Evolutionary conservation across 2,888 invertebrate genomes (phyloP).

Genomic region (Dynastes grantii): DNA sequence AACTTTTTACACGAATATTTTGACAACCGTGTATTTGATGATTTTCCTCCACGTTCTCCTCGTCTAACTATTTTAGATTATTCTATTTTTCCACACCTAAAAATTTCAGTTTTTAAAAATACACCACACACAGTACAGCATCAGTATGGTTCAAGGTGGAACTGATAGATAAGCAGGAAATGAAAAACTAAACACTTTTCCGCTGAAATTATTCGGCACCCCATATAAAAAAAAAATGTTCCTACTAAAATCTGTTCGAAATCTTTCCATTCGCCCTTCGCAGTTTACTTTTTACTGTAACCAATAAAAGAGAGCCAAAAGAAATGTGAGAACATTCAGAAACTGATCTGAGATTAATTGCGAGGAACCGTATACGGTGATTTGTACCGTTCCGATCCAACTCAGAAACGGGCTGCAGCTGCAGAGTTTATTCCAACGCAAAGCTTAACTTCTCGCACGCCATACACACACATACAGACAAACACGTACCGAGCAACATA

Average conservation of each 20-base stretch:
- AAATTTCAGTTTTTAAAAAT: no score
- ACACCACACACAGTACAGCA: no score
- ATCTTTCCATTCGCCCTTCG: not conserved
- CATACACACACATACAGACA: conserved; percentile 8
- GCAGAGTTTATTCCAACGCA: conserved; percentile 28
- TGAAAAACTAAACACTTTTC: not conserved
- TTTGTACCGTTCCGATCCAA: conserved; percentile 24
- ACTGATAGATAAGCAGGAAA: not conserved
- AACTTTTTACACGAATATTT: no score
- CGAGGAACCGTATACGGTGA: conserved; percentile 24
- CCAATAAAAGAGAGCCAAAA: conserved; percentile 34
- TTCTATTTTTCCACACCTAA: no score
- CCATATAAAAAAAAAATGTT: not conserved
- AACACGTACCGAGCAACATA: conserved; percentile 3
- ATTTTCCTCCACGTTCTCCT: no score
- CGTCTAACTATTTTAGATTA: no score
- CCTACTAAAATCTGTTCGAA: conserved; percentile 6
- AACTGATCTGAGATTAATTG: conserved; percentile 48
- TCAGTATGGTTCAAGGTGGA: no score
- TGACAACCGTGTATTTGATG: no score
- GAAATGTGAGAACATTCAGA: conserved; percentile 44
- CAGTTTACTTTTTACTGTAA: conserved; percentile 28
- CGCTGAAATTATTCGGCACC: not conserved
- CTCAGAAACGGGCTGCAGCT: conserved; percentile 37
- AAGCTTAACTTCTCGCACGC: conserved; percentile 10